Base-by-base conservation (phyloP, 2,797 vertebrate species). In the Lates japonicus region DNA sequence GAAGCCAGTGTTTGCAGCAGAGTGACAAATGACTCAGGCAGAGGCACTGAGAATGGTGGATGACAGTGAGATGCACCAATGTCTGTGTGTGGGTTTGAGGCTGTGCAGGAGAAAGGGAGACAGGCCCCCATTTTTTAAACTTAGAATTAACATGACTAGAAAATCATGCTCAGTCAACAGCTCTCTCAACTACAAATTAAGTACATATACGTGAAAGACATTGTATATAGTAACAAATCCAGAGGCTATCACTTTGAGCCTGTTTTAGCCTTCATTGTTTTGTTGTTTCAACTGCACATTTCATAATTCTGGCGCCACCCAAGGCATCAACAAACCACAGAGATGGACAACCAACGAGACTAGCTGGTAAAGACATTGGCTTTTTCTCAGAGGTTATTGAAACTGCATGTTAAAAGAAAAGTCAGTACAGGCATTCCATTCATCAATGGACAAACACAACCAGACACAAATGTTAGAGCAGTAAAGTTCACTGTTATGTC, bases 1-100 rank as follows among this genome's bases (percentile, higher is more conserved):
- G n/a, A n/a, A n/a, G n/a, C n/a, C n/a, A n/a, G n/a, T 77, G 54
- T 83, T 68, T 74, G 63, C 35, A 67, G 46, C 19, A 63, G 25
- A 58, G 60, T 74, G 1, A 64, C 39, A 78, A 61, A 70, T 31
- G 60, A 59, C 37, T 60, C n/a, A n/a, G n/a, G n/a, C n/a, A 64
- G 39, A 58, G 49, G 41, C 17, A 41, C 25, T 20, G 29, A 41
- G 17, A 9, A 7, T 20, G 63, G 3, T 61, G 31, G 41, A 41
- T 52, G 52, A 62, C 55, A 62, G 41, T 29, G 54, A 67, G 25
- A 46, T 55, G 37, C 7, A 25, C 3, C 1, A 37, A 41, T 37
- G 44, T 25, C 55, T 52, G 75, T 46, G 75, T 46, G 35, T 46
- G 73, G 22, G 80, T 41, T 39, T 59, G 44, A 19, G 31, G 3